Conservation (phyloP, 35 echinoderm and acorn worm species). For the Eucidaris tribuloides region DNA sequence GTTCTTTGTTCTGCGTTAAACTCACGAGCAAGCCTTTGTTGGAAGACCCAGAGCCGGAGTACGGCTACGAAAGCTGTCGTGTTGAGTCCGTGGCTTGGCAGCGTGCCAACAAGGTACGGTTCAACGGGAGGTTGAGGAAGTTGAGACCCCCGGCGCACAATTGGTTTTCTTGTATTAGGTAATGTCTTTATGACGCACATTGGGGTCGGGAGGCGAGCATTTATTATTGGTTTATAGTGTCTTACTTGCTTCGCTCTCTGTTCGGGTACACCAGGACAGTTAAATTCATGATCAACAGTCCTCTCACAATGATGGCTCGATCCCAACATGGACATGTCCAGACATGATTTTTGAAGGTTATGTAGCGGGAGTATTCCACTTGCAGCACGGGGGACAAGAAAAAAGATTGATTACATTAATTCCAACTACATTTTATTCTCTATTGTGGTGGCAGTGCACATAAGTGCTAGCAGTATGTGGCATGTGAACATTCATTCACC, state of each 20-base stretch:
- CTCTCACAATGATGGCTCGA: conserved; percentile 7
- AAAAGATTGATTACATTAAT: conserved; percentile 2
- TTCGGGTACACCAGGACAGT: background rate
- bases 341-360: conserved; percentile 2
- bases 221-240: background rate
- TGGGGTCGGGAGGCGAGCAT: background rate
- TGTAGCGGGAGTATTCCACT: background rate
- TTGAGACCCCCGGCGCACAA: background rate
- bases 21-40: too few relatives aligned
- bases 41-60: too few relatives aligned
- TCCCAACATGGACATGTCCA: conserved; percentile 26
- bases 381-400: background rate
- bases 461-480: background rate
- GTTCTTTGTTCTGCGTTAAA: too few relatives aligned
- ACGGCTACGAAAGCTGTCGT: too few relatives aligned
- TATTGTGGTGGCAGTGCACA: background rate
- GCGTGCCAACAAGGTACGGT: background rate
- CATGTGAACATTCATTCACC: background rate
- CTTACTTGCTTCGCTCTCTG: background rate
- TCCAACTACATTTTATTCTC: background rate
- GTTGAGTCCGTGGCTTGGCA: too few relatives aligned
- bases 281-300: conserved; percentile 19
- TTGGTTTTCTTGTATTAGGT: background rate
- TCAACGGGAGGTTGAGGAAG: conserved; percentile 9
- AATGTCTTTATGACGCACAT: background rate